Percentiles rank a stretch among this genome's conserved stretches.
Evolutionary conservation across 2,113 vertebrate species (phyloP).

Genomic region (Nycticryphes semicollaris): DNA sequence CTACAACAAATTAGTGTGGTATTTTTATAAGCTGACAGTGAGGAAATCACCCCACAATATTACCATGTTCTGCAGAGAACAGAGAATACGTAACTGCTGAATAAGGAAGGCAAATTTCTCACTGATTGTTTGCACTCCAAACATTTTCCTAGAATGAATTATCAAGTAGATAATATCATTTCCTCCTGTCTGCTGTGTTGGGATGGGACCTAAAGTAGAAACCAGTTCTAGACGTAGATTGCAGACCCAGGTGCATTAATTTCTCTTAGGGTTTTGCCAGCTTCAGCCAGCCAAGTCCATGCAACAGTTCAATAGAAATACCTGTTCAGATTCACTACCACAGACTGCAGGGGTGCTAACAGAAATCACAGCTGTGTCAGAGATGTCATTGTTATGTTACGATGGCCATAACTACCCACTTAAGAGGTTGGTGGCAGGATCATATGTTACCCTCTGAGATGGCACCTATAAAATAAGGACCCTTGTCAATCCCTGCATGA

Average conservation of each 20-base stretch:
- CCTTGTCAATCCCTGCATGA: not conserved
- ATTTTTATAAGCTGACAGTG: conserved; percentile 60
- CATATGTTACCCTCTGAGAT: not conserved
- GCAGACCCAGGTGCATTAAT: not conserved
- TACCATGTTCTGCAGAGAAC: conserved; percentile 57
- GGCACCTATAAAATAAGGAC: not conserved
- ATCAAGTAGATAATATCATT: not conserved
- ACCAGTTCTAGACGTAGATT: not conserved
- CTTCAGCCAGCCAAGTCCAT: not conserved
- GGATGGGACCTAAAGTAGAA: not conserved
- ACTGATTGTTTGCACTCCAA: not conserved
- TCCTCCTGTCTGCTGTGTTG: not conserved
- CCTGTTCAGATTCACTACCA: not conserved
- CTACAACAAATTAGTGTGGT: conserved; percentile 53
- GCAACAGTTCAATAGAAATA: not conserved
- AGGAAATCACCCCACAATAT: conserved; percentile 60
- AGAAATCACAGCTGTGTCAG: not conserved
- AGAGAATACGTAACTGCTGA: conserved; percentile 28
- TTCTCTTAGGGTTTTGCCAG: not conserved
- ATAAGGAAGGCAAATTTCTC: conserved; percentile 34
- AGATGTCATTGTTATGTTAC: not conserved
- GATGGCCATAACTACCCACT: not conserved
- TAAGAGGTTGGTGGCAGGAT: not conserved
- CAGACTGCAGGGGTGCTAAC: not conserved
- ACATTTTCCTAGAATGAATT: conserved; percentile 30